Conservation (phyloP, 1,140 invertebrate species). For the Helicoverpa zea region DNA sequence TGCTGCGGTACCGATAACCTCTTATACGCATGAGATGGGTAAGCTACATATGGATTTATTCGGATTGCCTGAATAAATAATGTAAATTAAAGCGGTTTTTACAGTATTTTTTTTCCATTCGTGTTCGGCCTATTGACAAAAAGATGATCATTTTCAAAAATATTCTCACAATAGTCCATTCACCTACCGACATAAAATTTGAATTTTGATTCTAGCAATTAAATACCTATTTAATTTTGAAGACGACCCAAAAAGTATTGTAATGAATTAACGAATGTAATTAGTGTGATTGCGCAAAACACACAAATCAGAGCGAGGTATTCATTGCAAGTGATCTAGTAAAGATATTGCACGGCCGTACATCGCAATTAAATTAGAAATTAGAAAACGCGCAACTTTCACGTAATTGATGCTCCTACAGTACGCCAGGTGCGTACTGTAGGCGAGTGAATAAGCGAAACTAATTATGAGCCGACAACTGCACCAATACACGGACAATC, state of each 20-base stretch:
- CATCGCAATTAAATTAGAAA: slow-evolving; percentile 61
- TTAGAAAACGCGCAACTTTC: slow-evolving; percentile 73
- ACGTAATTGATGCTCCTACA: slow-evolving; percentile 65
- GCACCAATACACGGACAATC: slow-evolving; percentile 26
- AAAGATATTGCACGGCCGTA: slow-evolving; percentile 30
- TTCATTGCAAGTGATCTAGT: slow-evolving; percentile 28
- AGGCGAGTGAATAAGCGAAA: slow-evolving; percentile 64
- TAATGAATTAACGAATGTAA: not conserved
- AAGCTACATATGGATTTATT: not conserved
- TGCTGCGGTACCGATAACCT: not conserved
- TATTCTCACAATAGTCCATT: too few species aligned
- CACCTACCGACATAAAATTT: too few species aligned
- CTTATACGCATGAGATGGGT: not conserved
- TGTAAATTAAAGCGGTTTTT: too few species aligned
- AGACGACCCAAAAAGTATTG: too few species aligned
- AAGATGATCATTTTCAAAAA: too few species aligned
- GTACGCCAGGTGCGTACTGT: slow-evolving; percentile 33
- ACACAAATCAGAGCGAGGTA: slow-evolving; percentile 15
- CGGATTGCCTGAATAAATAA: not conserved
- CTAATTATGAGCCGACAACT: slow-evolving; percentile 65
- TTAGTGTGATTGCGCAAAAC: not conserved
- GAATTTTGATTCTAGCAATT: too few species aligned
- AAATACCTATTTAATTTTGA: too few species aligned
- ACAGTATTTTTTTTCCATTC: too few species aligned
- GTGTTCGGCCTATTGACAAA: too few species aligned